Conservation (phyloP, 2,797 vertebrate species). For the Manis pentadactyla region DNA sequence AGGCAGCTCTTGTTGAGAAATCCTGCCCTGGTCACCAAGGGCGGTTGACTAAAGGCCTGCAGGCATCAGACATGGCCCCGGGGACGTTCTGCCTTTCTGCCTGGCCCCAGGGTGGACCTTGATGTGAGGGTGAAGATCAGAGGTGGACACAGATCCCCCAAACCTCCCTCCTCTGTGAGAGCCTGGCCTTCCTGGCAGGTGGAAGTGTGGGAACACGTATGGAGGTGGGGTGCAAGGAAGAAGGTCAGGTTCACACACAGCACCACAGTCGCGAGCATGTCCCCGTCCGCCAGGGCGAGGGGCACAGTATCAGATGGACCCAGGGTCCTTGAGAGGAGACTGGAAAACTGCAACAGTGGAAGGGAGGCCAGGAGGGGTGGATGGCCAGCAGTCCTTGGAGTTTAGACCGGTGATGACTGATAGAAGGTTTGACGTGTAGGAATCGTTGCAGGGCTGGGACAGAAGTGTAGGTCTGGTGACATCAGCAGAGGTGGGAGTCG, state of each 20-base stretch:
- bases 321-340: not conserved
- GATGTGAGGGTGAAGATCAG: not conserved
- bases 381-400: not conserved
- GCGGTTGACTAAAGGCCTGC: not conserved
- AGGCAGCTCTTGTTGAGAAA: not conserved
- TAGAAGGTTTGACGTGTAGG: not conserved
- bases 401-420: not conserved
- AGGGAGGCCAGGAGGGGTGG: not conserved
- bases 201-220: not conserved
- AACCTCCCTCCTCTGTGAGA: not conserved
- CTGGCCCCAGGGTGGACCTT: not conserved
- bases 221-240: not conserved
- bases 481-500: not conserved
- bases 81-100: not conserved
- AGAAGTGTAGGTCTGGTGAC: not conserved
- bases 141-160: not conserved
- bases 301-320: not conserved
- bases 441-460: fast-evolving
- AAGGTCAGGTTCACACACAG: fast-evolving
- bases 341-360: not conserved
- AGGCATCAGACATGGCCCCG: no score
- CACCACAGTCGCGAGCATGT: fast-evolving
- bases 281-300: fast-evolving
- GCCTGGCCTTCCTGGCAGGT: fast-evolving
- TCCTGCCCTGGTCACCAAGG: not conserved